A percentile compares a stretch with the other conserved stretches of the same genome.
phyloP scores from a whole-genome alignment of 1,140 invertebrate species.

The Oedothorax gibbosus region DNA sequence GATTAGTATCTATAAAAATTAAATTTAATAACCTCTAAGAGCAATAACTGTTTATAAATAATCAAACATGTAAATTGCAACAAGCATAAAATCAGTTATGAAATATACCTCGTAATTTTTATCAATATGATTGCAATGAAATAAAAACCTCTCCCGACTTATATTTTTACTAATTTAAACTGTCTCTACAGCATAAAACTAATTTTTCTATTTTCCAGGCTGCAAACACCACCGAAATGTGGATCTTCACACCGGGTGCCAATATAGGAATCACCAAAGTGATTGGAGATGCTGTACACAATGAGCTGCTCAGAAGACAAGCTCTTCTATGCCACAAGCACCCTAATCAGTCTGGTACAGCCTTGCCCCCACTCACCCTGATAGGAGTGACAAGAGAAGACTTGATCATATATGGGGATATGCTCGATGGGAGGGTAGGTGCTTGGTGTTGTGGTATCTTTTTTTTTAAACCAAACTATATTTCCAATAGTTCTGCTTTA shows the following conservation, averaged over 20 bases:
- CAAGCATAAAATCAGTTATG: too few relatives aligned
- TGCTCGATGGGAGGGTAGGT: constrained; percentile 59
- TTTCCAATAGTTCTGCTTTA: too few relatives aligned
- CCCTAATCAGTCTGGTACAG: constrained; percentile 53
- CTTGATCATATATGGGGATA: constrained; percentile 59
- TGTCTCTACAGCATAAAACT: too few relatives aligned
- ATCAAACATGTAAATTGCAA: too few relatives aligned
- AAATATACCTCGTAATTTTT: too few relatives aligned
- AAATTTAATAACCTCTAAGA: too few relatives aligned
- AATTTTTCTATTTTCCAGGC: constrained; percentile 44
- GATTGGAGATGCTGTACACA: constrained; percentile 67
- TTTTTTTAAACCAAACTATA: too few relatives aligned
- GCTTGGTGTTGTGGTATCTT: not conserved
- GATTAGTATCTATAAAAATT: too few relatives aligned
- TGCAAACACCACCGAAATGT: constrained; percentile 69
- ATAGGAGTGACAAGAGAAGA: constrained; percentile 60
- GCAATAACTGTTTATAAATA: too few relatives aligned
- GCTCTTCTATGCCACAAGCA: constrained; percentile 62
- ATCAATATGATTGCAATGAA: not conserved
- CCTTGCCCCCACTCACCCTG: constrained; percentile 56
- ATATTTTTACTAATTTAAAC: too few relatives aligned
- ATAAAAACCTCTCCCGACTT: too few relatives aligned
- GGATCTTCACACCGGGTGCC: constrained; percentile 69
- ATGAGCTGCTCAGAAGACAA: constrained; percentile 64
- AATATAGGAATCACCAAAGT: constrained; percentile 67